Evolutionary conservation across 2,888 invertebrate genomes (phyloP).

Genomic region (Drosophila trichaetosa): DNA sequence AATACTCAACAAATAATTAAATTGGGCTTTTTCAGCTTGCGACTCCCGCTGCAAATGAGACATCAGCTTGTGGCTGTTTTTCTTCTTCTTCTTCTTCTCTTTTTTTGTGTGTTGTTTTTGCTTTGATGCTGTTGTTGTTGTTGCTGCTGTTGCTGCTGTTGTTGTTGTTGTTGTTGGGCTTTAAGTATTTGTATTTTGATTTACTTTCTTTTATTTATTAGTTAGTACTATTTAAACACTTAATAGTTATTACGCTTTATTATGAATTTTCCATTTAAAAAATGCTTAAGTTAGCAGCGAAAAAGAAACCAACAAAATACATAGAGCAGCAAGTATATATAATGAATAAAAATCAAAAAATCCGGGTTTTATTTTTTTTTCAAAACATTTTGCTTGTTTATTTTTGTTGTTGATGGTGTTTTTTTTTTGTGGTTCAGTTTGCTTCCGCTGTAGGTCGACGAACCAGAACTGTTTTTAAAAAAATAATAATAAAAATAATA

Average conservation of each 20-base stretch:
- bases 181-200: constrained; percentile 60
- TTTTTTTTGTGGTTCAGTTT: constrained; percentile 35
- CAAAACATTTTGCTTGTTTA: constrained; percentile 65
- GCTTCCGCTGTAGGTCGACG: constrained; percentile 32
- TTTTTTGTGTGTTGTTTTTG: constrained; percentile 13
- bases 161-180: constrained; percentile 18
- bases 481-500: constrained; percentile 71
- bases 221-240: constrained; percentile 77
- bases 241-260: constrained; percentile 62
- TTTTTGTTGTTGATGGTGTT: constrained; percentile 44
- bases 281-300: neutral
- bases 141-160: constrained; percentile 7
- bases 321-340: neutral
- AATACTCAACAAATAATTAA: constrained; percentile 84
- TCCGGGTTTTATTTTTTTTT: constrained; percentile 35
- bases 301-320: constrained; percentile 11
- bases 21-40: constrained; percentile 51
- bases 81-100: constrained; percentile 2
- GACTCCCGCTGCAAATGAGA: constrained; percentile 46
- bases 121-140: constrained; percentile 15
- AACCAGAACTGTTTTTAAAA: constrained; percentile 51
- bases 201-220: constrained; percentile 36
- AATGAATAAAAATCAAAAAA: constrained; percentile 28
- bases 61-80: constrained; percentile 36
- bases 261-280: constrained; percentile 36